Evolutionary conservation across 2,888 invertebrate species (phyloP).

Genomic region (Athetis lepigone): DNA sequence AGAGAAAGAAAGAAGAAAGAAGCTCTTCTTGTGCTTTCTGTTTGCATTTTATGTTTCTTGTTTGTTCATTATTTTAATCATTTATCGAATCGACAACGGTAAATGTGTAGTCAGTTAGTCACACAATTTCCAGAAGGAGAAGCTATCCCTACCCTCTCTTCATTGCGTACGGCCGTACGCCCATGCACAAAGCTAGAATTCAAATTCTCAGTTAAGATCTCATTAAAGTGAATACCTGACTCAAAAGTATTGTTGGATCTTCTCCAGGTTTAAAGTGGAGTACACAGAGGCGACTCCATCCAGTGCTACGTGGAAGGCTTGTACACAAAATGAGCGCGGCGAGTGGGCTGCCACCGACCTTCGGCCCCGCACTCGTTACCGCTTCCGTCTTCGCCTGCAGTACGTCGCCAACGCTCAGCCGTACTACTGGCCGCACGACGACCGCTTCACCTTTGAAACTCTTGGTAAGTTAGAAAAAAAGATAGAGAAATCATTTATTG

Average conservation of each 20-base stretch:
- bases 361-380: conserved; percentile 94
- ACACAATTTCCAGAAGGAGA: too few relatives aligned
- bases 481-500: background rate
- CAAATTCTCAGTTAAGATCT: too few relatives aligned
- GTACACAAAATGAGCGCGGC: conserved; percentile 66
- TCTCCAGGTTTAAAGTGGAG: conserved; percentile 78
- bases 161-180: too few relatives aligned
- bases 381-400: conserved; percentile 92
- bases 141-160: too few relatives aligned
- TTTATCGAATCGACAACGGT: too few relatives aligned
- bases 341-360: conserved; percentile 87
- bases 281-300: conserved; percentile 89
- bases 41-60: too few relatives aligned
- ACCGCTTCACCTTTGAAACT: conserved; percentile 94
- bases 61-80: too few relatives aligned
- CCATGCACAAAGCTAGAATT: too few relatives aligned
- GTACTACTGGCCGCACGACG: conserved; percentile 94
- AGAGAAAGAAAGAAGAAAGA: too few relatives aligned
- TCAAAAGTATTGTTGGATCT: background rate
- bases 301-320: conserved; percentile 73
- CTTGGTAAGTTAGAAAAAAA: conserved; percentile 87
- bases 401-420: conserved; percentile 91
- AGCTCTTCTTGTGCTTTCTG: too few relatives aligned
- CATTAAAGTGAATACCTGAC: background rate
- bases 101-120: too few relatives aligned